Evolutionary conservation across 2,888 invertebrate species (phyloP), one percentile per base, ranked within the genome.

Genomic region (Drosophila helvetica): DNA sequence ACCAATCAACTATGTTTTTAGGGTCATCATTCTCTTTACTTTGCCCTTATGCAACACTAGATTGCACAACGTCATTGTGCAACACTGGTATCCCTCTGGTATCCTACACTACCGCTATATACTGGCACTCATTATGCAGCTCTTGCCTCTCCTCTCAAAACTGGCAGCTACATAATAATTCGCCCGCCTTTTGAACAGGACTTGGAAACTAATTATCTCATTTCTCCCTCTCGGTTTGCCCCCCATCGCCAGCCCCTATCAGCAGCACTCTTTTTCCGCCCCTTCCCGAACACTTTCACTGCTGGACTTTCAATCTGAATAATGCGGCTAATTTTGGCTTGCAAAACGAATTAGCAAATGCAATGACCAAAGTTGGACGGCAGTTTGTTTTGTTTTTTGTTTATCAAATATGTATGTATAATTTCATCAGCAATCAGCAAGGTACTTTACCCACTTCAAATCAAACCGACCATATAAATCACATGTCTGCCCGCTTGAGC

Each of bases 401-500:
- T 38, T 38, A 7, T n/a, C n/a, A n/a, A 38, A 38, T 38, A 8
- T 27, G 27, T 22, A 22, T 22, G 22, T 8, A n/a, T 7, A 38
- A 7, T 38, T 38, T 38, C 38, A 38, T 1, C 38, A 38, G 38
- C 38, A 38, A 38, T 6, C 38, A 38, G 38, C 38, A 38, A 38
- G 38, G n/a, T n/a, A n/a, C n/a, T n/a, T n/a, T 52, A 67, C 22
- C 22, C 5, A 22, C 38, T 25, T 19, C 19, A 43, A 17, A 27
- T 57, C 33, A 54, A 43, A 18, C 60, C 18, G 46, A 38, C 54
- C 74, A 67, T 55, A 27, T 45, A 65, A 74, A 71, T 81, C 77
- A 79, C 77, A 68, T 77, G 77, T 61, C 55, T 46, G 22, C 6
- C 19, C 4, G n/a, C 43, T 48, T 52, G 70, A 67, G 63, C 78